A percentile compares a stretch with the other conserved stretches of the same genome.
These are phyloP conservation scores for Cremastinae sp. DNA, from an alignment of 2,888 invertebrate species.

Conservation along the genomic window DNA sequence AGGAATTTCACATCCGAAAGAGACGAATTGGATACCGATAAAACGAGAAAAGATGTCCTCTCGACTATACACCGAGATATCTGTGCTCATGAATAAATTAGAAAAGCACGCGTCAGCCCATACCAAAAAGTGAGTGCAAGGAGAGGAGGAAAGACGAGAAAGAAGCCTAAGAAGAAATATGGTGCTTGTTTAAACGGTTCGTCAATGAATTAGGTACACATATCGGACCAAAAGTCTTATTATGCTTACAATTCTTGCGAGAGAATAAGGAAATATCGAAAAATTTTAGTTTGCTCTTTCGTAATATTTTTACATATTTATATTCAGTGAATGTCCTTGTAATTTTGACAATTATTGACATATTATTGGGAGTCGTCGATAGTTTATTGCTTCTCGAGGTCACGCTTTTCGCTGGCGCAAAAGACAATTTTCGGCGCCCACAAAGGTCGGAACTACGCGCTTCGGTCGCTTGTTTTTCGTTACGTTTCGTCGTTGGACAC, in stretches of 20 bases:
- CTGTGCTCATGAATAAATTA: conserved; percentile 47
- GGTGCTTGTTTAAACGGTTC: conserved; percentile 4
- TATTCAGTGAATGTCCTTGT: not conserved
- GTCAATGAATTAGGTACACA: too few species aligned
- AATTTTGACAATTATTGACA: too few species aligned
- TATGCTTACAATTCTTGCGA: not conserved
- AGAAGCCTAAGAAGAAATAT: not conserved
- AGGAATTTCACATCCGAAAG: too few species aligned
- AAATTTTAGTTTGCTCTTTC: conserved; percentile 29
- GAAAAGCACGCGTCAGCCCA: conserved; percentile 44
- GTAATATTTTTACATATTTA: conserved; percentile 31
- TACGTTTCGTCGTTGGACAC: conserved; percentile 71
- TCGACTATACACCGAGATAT: conserved; percentile 21
- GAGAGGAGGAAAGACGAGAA: conserved; percentile 23
- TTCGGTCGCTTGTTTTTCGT: conserved; percentile 22
- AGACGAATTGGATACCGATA: too few species aligned
- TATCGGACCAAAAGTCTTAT: too few species aligned
- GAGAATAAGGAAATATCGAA: conserved; percentile 7
- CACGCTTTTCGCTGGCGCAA: conserved; percentile 6
- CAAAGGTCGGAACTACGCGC: conserved; percentile 7
- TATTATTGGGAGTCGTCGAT: too few species aligned
- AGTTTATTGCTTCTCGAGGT: conserved; percentile 53
- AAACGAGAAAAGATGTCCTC: conserved; percentile 11
- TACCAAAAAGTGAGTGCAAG: conserved; percentile 34
- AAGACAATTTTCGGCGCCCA: conserved; percentile 4